Evolutionary conservation across 2,888 invertebrate genomes (phyloP), one percentile per base, ranked within the genome.

Genomic region (Papilio protenor): DNA sequence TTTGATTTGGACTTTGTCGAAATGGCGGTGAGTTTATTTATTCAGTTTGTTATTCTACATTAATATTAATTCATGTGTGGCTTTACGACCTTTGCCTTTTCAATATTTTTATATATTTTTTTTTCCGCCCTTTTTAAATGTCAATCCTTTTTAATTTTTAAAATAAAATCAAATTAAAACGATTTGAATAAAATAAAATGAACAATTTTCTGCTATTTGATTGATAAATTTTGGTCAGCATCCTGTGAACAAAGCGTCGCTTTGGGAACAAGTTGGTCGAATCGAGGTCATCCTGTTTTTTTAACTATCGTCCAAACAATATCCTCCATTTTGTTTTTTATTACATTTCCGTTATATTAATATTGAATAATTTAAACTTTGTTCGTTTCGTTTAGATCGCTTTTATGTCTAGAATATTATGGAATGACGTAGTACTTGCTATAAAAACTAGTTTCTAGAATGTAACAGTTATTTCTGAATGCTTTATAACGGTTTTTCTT

Each of bases 1-100:
- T 64, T 71, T 18, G 49, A 33, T 21, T 27, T 52, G 66, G 12
- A 64, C 45, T 66, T 55, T 6, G 18, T 49, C 64, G 49, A 55
- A 55, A 78, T 78, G 78, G 75, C 75, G 75, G 75, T 75, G 66
- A 75, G 47, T 33, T 66, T 64, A 66, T 66, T 47, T 66, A 66
- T 75, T 61, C 45, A 47, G 47, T 49, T 47, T 71, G 33, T 66
- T 66, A n/a, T 40, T 33, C 33, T 8, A 40, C 8, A 33, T 64
- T 64, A 40, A 66, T 40, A n/a, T 66, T 40, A 64, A 33, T 18
- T 10, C 16, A 33, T 33, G 8, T 40, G 18, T 66, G 40, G 66
- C 40, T 8, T 66, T 66, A 40, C 33, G 16, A 66, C 33, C 64
- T 66, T 66, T 66, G 33, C 16, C 40, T n/a, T 66, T 66, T 66